A percentile compares a stretch with the other conserved stretches of the same genome.
phyloP scores from a whole-genome alignment of 2,113 vertebrate genomes.

The Leuciscus idus region DNA sequence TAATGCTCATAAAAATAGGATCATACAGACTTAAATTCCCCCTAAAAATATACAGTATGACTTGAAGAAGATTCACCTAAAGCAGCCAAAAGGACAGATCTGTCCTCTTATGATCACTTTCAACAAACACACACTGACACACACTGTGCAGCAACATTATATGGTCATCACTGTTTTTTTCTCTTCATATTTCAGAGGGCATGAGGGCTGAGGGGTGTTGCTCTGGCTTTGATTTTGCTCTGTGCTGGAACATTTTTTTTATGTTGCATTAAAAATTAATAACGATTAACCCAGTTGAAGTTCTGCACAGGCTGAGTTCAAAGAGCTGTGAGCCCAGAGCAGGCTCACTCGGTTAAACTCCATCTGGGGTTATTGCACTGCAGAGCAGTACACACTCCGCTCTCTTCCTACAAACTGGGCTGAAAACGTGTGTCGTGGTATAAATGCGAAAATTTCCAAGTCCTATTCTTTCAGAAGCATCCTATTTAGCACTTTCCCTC shows the following conservation, averaged over 20 bases:
- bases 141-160: conserved; percentile 41
- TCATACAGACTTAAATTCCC: not conserved
- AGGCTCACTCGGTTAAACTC: conserved; percentile 71
- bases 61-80: not conserved
- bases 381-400: conserved; percentile 63
- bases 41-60: not conserved
- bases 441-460: not conserved
- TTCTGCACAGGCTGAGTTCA: conserved; percentile 81
- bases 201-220: conserved; percentile 61
- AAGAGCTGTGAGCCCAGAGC: conserved; percentile 76
- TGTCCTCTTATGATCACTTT: conserved; percentile 22
- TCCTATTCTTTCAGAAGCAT: not conserved
- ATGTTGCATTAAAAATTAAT: conserved; percentile 81
- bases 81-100: not conserved
- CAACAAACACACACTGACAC: conserved; percentile 34
- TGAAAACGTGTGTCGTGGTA: conserved; percentile 57
- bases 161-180: conserved; percentile 50
- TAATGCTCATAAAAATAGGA: not conserved
- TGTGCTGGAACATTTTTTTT: conserved; percentile 74
- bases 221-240: conserved; percentile 80
- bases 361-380: conserved; percentile 71
- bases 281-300: conserved; percentile 83
- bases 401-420: conserved; percentile 37
- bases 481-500: not conserved
- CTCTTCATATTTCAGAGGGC: conserved; percentile 52